Conservation (phyloP, 2,113 vertebrate genomes). For the Aptenodytes forsteri region DNA sequence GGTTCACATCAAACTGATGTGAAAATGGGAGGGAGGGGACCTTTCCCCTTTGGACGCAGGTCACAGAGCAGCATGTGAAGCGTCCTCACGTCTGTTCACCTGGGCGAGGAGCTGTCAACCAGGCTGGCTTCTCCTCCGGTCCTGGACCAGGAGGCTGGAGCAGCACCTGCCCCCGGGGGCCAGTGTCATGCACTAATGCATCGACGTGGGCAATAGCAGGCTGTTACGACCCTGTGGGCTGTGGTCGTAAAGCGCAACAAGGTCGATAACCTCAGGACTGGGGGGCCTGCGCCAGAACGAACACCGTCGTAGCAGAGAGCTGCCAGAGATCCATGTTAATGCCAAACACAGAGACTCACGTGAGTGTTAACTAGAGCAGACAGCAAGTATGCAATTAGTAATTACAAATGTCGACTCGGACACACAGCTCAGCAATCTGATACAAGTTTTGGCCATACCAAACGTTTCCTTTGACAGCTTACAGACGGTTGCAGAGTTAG, state of each 20-base stretch:
- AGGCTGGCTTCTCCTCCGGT: background rate
- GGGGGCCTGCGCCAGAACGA: background rate
- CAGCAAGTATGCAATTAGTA: background rate
- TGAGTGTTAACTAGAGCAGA: background rate
- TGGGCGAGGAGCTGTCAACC: background rate
- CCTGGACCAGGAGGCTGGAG: background rate
- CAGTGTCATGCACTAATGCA: rapidly evolving
- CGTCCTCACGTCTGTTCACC: background rate
- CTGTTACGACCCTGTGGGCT: rapidly evolving
- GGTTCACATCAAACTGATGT: background rate
- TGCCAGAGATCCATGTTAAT: background rate
- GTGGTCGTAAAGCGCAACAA: rapidly evolving
- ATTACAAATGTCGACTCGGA: background rate
- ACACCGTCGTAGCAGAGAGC: background rate
- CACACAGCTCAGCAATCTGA: background rate
- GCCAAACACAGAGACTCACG: background rate
- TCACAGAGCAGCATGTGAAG: background rate
- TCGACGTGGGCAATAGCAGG: rapidly evolving
- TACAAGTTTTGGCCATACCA: background rate
- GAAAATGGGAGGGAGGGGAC: background rate
- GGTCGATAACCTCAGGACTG: background rate
- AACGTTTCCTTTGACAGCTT: background rate
- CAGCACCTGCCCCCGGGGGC: background rate
- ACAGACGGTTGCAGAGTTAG: background rate
- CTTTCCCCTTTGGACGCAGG: rapidly evolving